Conservation (phyloP, 2,888 invertebrate genomes). For the Aleiodes leptofemur region DNA sequence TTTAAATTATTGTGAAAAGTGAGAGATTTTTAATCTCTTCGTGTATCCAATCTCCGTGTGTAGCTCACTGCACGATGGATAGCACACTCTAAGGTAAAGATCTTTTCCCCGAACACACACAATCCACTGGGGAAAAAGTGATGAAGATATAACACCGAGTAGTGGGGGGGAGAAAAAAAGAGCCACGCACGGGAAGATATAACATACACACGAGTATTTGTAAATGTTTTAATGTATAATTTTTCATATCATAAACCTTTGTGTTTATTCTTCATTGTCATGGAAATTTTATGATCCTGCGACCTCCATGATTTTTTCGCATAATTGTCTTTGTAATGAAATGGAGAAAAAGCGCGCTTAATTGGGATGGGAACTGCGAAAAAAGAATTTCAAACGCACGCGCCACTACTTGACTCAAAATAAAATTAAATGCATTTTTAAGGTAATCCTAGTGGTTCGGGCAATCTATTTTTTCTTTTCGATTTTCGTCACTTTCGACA, state of each 20-base stretch:
- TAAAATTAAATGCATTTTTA: too few relatives aligned
- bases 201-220: constrained; percentile 13
- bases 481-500: too few relatives aligned
- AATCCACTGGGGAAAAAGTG: constrained; percentile 18
- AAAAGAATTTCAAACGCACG: too few relatives aligned
- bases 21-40: background rate
- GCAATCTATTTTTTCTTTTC: too few relatives aligned
- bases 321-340: too few relatives aligned
- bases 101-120: constrained; percentile 13
- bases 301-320: too few relatives aligned
- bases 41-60: constrained; percentile 4
- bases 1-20: background rate
- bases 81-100: constrained; percentile 21
- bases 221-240: too few relatives aligned
- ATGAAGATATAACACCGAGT: constrained; percentile 2
- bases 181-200: constrained; percentile 33
- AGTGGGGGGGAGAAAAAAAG: constrained; percentile 4
- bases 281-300: too few relatives aligned
- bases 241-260: background rate
- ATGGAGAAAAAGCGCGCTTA: too few relatives aligned
- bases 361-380: too few relatives aligned
- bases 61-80: constrained; percentile 13
- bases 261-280: background rate
- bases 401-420: too few relatives aligned
- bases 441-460: too few relatives aligned